These are phyloP conservation scores for Ailurus styani DNA, from an alignment of 2,113 vertebrate genomes.

Conservation along the genomic window DNA sequence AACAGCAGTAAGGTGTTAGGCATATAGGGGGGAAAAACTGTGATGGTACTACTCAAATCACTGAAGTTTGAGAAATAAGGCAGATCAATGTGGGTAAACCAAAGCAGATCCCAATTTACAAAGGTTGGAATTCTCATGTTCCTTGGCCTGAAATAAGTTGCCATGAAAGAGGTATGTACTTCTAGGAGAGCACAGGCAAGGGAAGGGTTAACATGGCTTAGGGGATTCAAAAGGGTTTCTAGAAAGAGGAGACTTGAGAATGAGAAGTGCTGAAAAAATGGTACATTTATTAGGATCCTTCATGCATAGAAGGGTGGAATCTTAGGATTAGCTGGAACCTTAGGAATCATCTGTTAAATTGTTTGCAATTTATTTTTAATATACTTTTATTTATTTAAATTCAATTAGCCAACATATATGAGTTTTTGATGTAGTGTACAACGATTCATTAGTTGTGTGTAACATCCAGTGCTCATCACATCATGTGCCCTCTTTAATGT, in stretches of 20 bases:
- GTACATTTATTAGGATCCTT: neutral
- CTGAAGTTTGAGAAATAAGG: neutral
- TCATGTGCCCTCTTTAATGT: neutral
- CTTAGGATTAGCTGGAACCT: neutral
- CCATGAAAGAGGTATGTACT: neutral
- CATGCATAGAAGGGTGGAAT: neutral
- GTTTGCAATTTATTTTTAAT: neutral
- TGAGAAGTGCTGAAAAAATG: neutral
- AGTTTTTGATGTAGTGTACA: neutral
- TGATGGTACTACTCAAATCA: neutral
- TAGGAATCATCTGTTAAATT: neutral
- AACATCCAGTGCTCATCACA: neutral
- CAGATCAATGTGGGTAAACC: neutral
- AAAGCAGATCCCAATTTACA: neutral
- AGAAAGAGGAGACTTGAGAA: neutral
- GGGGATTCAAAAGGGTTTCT: neutral
- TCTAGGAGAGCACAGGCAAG: neutral
- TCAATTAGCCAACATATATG: neutral
- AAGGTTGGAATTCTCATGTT: neutral
- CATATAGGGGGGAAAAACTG: neutral
- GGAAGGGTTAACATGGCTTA: neutral
- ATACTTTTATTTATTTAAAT: too few relatives aligned
- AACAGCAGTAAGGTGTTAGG: neutral
- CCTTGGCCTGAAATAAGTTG: neutral
- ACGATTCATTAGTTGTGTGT: neutral